phyloP scores from a whole-genome alignment of 2,797 vertebrate species.

The Chelon auratus region DNA sequence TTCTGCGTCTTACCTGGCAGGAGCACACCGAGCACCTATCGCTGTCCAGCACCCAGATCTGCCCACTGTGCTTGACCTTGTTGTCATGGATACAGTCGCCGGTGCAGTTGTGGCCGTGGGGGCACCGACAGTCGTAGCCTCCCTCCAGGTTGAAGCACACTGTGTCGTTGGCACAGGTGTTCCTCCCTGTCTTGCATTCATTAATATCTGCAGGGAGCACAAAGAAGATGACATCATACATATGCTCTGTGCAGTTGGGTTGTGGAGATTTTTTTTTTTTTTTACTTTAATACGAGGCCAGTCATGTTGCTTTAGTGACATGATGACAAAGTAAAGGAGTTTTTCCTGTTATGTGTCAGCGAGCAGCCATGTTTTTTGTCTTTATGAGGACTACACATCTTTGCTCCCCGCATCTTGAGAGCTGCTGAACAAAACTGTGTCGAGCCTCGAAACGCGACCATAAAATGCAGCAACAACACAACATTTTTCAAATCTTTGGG shows the following conservation, averaged over 20 bases:
- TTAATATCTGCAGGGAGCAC: slow-evolving; percentile 90
- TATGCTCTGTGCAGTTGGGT: slow-evolving; percentile 37
- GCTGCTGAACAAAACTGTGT: not conserved
- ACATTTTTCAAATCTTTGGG: slow-evolving; percentile 22
- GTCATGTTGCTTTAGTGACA: not conserved
- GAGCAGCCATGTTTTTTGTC: slow-evolving; percentile 7
- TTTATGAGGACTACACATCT: not conserved
- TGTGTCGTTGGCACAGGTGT: slow-evolving; percentile 97
- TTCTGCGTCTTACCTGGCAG: slow-evolving; percentile 89
- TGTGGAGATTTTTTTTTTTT: slow-evolving; percentile 2
- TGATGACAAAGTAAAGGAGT: not conserved
- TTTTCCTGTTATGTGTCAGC: not conserved
- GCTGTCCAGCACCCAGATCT: slow-evolving; percentile 97
- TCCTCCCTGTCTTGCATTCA: slow-evolving; percentile 94
- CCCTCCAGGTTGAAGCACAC: slow-evolving; percentile 98
- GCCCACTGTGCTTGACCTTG: slow-evolving; percentile 95
- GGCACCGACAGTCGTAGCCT: slow-evolving; percentile 96
- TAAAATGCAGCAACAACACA: slow-evolving; percentile 9
- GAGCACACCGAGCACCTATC: slow-evolving; percentile 98
- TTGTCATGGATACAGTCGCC: slow-evolving; percentile 96
- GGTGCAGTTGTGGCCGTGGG: slow-evolving; percentile 97
- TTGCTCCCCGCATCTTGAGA: slow-evolving; percentile 1
- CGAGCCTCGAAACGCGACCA: slow-evolving; percentile 2
- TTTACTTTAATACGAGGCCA: not conserved
- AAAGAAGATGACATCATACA: slow-evolving; percentile 50